Base-by-base conservation (phyloP, 2,888 invertebrate species). In the Drosophila helvetica region DNA sequence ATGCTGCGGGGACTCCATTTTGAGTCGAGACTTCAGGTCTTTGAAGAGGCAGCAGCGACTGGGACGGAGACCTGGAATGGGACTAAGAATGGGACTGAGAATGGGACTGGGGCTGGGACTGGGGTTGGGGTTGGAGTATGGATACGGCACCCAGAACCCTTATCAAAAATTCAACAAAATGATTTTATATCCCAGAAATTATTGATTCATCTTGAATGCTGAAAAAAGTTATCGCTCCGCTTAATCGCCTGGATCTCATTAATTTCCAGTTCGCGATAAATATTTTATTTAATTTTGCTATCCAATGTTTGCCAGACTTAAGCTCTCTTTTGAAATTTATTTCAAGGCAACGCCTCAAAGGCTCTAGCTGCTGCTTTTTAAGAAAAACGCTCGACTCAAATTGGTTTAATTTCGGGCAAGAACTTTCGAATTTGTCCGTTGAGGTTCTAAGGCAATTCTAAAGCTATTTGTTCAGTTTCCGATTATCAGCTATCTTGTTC, bases 161-260 rank as follows among this genome's bases (percentile, higher is more conserved):
- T 72, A 53, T 71, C 70, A 71, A 62, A 71, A 62, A 71, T 72
- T 72, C 63, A 71, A 66, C 54, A 25, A 25, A 50, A 53, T 63
- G 38, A 63, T 65, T 65, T 47, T 25, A 64, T 64, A 51, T 33
- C 56, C 22, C 47, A 27, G 19, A 56, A 60, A 57, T 63, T 72
- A 71, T 71, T 72, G 70, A 71, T 71, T 71, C 64, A 71, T 53
- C 52, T 48, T 57, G 46, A 71, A 67, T 57, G 66, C 43, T 43
- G 51, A 52, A 47, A 25, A 30, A 19, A 51, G n/a, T 25, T 18
- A 12, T 12, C n/a, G 19, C 10, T 1, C 48, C 15, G 30, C 64
- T 19, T 66, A 66, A 55, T 66, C 66, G 48, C 54, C 67, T 55
- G 67, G 54, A 66, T 55, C 66, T 66, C 66, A 66, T 66, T 66